Conservation (phyloP, 2,113 vertebrate genomes). For the Antechinus stuartii region DNA sequence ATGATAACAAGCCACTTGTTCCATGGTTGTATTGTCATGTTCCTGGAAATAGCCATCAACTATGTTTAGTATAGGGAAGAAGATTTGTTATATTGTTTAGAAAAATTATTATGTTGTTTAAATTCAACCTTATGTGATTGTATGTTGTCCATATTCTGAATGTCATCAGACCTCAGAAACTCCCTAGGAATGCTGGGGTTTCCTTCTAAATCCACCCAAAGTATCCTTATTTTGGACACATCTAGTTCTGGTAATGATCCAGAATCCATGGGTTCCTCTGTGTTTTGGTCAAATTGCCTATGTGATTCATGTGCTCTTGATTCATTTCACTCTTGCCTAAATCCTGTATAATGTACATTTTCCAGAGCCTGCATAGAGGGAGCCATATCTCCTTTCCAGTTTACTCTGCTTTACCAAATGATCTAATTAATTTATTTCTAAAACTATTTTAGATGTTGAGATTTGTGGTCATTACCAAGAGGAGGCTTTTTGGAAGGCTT, state of each 20-base stretch:
- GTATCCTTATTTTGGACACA: not conserved
- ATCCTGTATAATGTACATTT: not conserved
- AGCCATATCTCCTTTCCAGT: not conserved
- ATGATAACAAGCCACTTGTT: not conserved
- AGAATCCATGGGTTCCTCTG: not conserved
- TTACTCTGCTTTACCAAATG: not conserved
- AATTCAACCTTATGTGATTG: not conserved
- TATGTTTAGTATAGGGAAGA: not conserved
- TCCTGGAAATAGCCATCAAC: not conserved
- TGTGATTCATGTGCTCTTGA: not conserved
- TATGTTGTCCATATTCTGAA: not conserved
- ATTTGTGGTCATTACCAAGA: not conserved
- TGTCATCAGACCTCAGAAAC: not conserved
- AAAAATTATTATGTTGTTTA: not conserved
- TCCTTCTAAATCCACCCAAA: too few relatives aligned
- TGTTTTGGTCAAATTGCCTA: not conserved
- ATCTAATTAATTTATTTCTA: not conserved
- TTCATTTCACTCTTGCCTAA: not conserved
- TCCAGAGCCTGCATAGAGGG: not conserved
- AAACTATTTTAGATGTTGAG: not conserved
- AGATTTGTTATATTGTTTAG: not conserved
- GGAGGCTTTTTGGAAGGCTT: not conserved
- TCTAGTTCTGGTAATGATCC: not conserved
- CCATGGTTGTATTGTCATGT: not conserved
- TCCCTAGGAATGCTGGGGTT: not conserved